Evolutionary conservation across 64 coral and sea anemone species (phyloP), one percentile per base, ranked within the genome.

Genomic region (Catalaphyllia jardinei): DNA sequence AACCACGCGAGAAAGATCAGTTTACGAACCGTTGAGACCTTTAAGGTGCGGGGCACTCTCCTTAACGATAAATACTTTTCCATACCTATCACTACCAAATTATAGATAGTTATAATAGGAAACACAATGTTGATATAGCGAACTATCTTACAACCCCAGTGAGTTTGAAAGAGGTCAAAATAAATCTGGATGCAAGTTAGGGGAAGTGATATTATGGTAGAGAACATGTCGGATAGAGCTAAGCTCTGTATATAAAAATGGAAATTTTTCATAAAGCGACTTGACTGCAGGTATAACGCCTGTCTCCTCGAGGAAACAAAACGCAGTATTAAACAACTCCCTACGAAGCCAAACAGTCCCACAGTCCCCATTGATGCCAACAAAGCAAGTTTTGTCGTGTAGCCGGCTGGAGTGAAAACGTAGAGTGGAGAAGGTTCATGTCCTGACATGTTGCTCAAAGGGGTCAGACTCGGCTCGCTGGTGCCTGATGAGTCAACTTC

Each of bases 41-140:
- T 24, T 54, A 78, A 27, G 39, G 76, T 52, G 4, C 24, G 39
- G 10, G 76, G 76, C 39, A 78, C 76, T 52, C 49, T 42, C 19
- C 76, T 22, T 16, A 78, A 52, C 33, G 76, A 78, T 3, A 78
- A 13, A 28, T 78, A 54, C 22, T 78, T 78, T 22, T 78, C 76
- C 7, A 78, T 10, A 13, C 76, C 46, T 54, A 78, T 78, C 22
- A 78, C 39, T 14, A 54, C 46, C 52, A 78, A 46, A 27, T 78
- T 51, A 22, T 27, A 10, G n/a, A 78, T 52, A 78, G 76, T 52
- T 13, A 78, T 78, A 54, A 54, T 22, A 7, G 76, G 39, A 20
- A 78, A 78, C 11, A 78, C 49, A 78, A 78, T 78, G 42, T 78
- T 78, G 3, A 78, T n/a, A 28, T 52, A 78, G 3, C 76, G 76